phyloP scores from a whole-genome alignment of 2,797 vertebrate species.

The Crenichthys baileyi region DNA sequence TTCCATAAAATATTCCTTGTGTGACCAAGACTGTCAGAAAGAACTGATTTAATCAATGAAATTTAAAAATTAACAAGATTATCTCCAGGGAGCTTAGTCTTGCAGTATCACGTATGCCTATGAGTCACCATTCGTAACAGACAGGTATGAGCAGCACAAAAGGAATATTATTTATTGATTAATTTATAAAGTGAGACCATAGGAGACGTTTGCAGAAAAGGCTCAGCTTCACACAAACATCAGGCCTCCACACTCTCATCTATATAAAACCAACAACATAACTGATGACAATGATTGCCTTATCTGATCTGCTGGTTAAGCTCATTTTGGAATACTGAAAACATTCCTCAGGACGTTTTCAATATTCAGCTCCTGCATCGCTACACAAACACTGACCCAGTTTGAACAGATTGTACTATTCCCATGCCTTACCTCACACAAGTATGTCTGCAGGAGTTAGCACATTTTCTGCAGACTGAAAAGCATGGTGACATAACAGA shows the following conservation, averaged over 20 bases:
- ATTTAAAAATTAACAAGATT: background rate
- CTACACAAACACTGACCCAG: background rate
- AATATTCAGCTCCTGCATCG: background rate
- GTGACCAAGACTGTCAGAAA: background rate
- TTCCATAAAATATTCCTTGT: background rate
- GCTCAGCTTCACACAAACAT: conserved; percentile 6
- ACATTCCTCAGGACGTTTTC: background rate
- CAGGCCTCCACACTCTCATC: conserved; percentile 34
- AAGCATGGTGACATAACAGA: background rate
- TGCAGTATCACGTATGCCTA: background rate
- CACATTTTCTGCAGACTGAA: background rate
- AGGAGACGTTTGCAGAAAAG: conserved; percentile 13
- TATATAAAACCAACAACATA: conserved; percentile 3
- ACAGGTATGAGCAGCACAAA: background rate
- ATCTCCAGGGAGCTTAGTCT: background rate
- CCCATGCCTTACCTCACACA: background rate
- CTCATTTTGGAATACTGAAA: background rate
- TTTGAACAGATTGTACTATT: conserved; percentile 8
- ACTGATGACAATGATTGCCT: conserved; percentile 7
- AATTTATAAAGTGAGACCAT: background rate
- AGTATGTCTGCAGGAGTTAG: background rate
- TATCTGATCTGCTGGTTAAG: conserved; percentile 3
- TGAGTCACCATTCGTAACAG: conserved; percentile 4
- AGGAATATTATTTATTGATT: conserved; percentile 2
- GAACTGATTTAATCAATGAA: background rate